phyloP scores from a whole-genome alignment of 2,797 vertebrate genomes.

The Alcedo atthis region DNA sequence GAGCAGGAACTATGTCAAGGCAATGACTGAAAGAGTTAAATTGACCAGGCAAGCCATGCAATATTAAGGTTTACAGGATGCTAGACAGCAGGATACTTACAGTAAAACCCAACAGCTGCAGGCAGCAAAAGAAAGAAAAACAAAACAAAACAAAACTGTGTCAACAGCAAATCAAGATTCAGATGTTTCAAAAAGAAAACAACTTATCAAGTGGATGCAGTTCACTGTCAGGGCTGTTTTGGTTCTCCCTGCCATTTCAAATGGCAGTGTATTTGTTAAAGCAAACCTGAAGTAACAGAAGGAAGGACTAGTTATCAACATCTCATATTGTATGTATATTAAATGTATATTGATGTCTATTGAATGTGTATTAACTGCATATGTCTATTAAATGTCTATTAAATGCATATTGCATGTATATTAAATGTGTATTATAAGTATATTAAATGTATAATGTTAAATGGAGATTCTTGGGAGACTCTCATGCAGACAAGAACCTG shows the following conservation, averaged over 20 bases:
- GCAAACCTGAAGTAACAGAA: background rate
- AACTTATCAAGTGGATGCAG: conserved; percentile 13
- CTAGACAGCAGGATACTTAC: conserved; percentile 78
- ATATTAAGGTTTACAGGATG: conserved; percentile 4
- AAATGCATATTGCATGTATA: too few species aligned
- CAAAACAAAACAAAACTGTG: background rate
- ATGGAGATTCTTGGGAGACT: background rate
- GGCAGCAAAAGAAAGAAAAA: conserved; percentile 52
- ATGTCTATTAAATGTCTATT: too few species aligned
- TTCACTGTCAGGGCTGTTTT: background rate
- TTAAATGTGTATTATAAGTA: too few species aligned
- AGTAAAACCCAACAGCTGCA: conserved; percentile 86
- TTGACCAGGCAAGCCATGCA: conserved; percentile 55
- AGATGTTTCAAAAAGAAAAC: conserved; percentile 22
- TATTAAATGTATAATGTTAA: background rate
- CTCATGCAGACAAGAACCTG: background rate
- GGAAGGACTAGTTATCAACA: background rate
- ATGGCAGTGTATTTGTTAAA: background rate
- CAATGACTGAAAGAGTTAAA: background rate
- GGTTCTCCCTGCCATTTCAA: background rate
- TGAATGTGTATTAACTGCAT: too few species aligned
- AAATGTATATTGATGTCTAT: background rate
- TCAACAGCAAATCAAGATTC: conserved; percentile 40
- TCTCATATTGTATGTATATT: background rate
- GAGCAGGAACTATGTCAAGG: background rate